phyloP scores from a whole-genome alignment of 2,797 vertebrate genomes.

The Mormyrus proboscirostris region DNA sequence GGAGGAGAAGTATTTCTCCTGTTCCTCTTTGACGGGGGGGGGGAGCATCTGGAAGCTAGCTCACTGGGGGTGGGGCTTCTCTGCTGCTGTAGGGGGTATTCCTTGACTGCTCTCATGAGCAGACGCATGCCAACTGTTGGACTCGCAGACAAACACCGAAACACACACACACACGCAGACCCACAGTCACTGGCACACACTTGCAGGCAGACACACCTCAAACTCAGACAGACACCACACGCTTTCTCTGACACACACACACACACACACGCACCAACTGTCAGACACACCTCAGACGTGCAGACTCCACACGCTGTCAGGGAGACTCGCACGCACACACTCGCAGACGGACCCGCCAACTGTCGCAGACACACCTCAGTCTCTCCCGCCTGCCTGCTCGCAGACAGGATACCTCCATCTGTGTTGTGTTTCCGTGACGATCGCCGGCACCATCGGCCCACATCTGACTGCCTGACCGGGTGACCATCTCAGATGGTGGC shows the following conservation, averaged over 20 bases:
- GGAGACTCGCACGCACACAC: not conserved
- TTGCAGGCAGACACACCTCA: not conserved
- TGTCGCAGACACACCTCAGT: not conserved
- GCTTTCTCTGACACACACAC: not conserved
- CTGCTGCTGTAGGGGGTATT: not conserved
- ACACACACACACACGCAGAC: not conserved
- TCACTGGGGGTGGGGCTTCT: not conserved
- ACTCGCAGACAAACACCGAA: not conserved
- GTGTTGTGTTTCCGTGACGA: not conserved
- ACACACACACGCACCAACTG: not conserved
- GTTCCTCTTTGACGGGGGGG: not conserved
- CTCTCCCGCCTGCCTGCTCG: not conserved
- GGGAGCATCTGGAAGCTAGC: not conserved
- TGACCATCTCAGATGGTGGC: not conserved
- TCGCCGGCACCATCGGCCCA: not conserved
- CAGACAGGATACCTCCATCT: not conserved
- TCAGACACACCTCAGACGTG: not conserved
- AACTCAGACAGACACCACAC: not conserved
- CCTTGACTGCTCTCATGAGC: not conserved
- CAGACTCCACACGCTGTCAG: not conserved
- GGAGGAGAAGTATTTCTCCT: constrained; percentile 60
- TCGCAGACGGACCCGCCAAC: not conserved
- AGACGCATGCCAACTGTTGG: not conserved
- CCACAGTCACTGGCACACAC: not conserved
- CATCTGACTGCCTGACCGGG: not conserved